A percentile compares a stretch with the other conserved stretches of the same genome.
phyloP scores from a whole-genome alignment of 2,113 vertebrate genomes.

The Bungarus multicinctus region DNA sequence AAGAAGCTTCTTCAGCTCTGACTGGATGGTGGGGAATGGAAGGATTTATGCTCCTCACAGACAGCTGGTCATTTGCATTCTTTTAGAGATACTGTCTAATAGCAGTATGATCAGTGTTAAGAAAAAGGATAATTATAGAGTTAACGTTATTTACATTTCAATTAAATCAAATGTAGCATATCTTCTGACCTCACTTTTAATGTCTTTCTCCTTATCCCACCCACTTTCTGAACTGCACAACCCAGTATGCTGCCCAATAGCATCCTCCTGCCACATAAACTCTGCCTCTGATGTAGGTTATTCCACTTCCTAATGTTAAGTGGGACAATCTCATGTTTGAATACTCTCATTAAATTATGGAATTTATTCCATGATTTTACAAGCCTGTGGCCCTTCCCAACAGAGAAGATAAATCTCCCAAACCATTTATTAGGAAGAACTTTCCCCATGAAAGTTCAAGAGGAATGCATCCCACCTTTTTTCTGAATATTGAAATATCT shows the following conservation, averaged over 20 bases:
- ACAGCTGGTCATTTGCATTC: no score
- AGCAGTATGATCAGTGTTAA: neutral
- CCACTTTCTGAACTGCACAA: neutral
- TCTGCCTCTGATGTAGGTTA: neutral
- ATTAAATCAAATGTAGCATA: neutral
- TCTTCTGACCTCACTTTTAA: neutral
- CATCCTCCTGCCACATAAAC: neutral
- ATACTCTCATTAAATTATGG: neutral
- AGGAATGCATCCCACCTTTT: neutral
- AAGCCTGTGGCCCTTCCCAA: neutral
- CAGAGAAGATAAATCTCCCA: neutral
- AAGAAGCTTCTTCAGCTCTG: no score
- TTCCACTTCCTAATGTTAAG: neutral
- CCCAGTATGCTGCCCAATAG: neutral
- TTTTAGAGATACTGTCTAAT: neutral
- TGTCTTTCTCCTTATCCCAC: neutral
- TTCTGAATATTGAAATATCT: neutral
- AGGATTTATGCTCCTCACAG: no score
- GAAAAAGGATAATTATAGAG: neutral
- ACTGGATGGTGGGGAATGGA: no score
- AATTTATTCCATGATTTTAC: neutral
- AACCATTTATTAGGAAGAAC: neutral
- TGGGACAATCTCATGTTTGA: neutral
- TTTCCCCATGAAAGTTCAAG: neutral
- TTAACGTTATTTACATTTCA: neutral